Evolutionary conservation across 2,113 vertebrate species (phyloP), one percentile per base, ranked within the genome.

Genomic region (Acrocephalus kingi): DNA sequence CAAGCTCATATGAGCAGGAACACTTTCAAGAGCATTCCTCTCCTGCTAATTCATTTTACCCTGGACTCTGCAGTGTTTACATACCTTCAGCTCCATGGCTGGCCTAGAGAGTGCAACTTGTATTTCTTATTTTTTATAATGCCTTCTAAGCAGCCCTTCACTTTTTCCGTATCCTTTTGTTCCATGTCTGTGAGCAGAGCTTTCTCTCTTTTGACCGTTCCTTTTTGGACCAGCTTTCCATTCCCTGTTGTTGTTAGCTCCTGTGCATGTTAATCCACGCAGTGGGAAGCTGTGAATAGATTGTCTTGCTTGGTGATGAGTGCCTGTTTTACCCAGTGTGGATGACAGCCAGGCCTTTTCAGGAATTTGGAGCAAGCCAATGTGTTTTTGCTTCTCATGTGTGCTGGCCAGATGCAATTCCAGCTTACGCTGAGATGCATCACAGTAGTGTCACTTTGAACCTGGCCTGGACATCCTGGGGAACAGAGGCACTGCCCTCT

Each of bases 31-130:
- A 80, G 66, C 14, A 3, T 35, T 90, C 67, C 59, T 91, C 83
- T 89, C 30, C 72, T 78, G 43, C 52, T 84, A 78, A 84, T 94
- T 96, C 49, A 30, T 83, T 85, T 90, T 87, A 77, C 71, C 56
- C 69, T 78, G 43, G 66, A 52, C 80, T 90, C 0, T 9, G 51
- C 87, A 94, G n/a, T 90, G 83, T 96, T 97, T 97, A 93, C 91
- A 94, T 96, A 78, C 61, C 80, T 95, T 80, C 41, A 41, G 51
- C 56, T 93, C 80, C 37, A 16, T 61, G 87, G 52, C 89, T 89
- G 82, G 82, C 84, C 81, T 86, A 49, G 52, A 74, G 83, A 80
- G 71, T 69, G 41, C 55, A 61, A 31, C 69, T 93, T 78, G 49
- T 43, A 67, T 74, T 90, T 82, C 69, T 63, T 90, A 46, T 45